Evolutionary conservation across 2,113 vertebrate genomes (phyloP).

Genomic region (Illadopsis cleaveri): DNA sequence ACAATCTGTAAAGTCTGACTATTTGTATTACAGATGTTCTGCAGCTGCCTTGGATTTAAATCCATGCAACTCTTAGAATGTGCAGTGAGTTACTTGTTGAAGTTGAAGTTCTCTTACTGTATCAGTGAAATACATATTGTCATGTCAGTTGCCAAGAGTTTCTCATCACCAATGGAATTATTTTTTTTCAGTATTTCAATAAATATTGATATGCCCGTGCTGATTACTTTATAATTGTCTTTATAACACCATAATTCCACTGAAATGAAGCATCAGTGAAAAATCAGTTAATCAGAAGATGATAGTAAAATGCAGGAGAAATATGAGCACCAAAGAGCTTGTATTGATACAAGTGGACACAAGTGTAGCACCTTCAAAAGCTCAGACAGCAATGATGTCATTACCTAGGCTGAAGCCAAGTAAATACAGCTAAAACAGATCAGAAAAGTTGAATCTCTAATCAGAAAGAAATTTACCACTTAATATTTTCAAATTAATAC

Average conservation of each 20-base stretch:
- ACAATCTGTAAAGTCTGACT: constrained; percentile 64
- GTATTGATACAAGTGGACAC: background rate
- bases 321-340: background rate
- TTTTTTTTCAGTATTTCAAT: constrained; percentile 88
- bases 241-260: constrained; percentile 31
- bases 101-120: constrained; percentile 74
- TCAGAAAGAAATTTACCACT: background rate
- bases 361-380: background rate
- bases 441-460: background rate
- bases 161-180: constrained; percentile 78
- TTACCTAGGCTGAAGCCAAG: background rate
- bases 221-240: constrained; percentile 63
- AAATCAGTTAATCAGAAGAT: background rate
- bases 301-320: background rate
- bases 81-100: constrained; percentile 73
- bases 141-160: constrained; percentile 77
- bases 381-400: background rate
- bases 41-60: constrained; percentile 76
- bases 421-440: background rate
- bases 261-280: background rate
- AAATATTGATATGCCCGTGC: constrained; percentile 85
- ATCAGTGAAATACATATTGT: constrained; percentile 78
- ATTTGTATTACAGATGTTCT: constrained; percentile 70
- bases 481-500: background rate
- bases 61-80: constrained; percentile 68